Percentiles rank a stretch among this genome's conserved stretches.
Conservation (phyloP, 30 jellyfish, hydroid and myxozoan species). For the Chrysaora quinquecirrha region DNA sequence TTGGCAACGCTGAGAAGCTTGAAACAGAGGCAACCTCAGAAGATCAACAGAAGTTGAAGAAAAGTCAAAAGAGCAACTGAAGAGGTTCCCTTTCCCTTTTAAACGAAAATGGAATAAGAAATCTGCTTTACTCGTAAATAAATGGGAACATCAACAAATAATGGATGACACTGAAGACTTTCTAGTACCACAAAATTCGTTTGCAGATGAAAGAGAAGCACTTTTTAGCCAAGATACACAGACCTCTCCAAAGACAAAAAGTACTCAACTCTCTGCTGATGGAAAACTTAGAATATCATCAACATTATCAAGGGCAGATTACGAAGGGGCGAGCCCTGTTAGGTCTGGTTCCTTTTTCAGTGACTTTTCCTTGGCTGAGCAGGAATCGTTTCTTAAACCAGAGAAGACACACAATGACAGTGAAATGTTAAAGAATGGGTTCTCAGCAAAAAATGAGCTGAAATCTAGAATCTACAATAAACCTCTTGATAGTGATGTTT, state of each 20-base stretch:
- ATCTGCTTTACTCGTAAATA: too few relatives aligned
- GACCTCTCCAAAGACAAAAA: neutral
- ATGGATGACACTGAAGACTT: conserved; percentile 52
- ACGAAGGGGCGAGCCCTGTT: neutral
- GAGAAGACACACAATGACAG: neutral
- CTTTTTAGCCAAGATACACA: too few relatives aligned
- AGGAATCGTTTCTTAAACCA: neutral
- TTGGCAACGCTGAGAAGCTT: too few relatives aligned
- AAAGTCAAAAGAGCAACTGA: too few relatives aligned
- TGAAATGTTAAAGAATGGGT: conserved; percentile 46
- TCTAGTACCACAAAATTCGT: conserved; percentile 69
- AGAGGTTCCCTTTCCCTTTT: too few relatives aligned
- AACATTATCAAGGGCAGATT: neutral
- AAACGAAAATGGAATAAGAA: too few relatives aligned
- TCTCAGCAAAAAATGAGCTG: conserved; percentile 28
- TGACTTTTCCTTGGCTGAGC: conserved; percentile 8
- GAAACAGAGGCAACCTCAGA: too few relatives aligned
- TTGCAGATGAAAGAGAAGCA: conserved; percentile 51
- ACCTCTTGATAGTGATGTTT: conserved; percentile 61
- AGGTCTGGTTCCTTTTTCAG: neutral
- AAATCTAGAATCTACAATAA: conserved; percentile 48
- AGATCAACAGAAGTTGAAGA: too few relatives aligned
- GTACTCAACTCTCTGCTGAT: neutral
- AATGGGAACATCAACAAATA: too few relatives aligned
- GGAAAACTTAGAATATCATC: neutral